Evolutionary conservation across 2,888 invertebrate genomes (phyloP), one percentile per base, ranked within the genome.

Genomic region (Antheraea yamamai): DNA sequence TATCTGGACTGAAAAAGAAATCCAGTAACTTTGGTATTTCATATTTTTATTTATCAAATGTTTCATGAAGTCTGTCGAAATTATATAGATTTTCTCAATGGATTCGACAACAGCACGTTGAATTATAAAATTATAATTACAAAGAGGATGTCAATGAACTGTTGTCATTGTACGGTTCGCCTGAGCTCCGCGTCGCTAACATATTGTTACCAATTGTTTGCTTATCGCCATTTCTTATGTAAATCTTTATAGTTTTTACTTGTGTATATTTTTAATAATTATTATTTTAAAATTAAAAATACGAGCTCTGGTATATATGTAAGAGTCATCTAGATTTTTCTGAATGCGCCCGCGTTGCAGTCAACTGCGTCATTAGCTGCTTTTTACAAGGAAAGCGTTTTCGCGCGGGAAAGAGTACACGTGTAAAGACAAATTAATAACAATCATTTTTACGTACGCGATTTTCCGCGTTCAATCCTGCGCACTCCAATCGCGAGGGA

Each of bases 211-310:
- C 81, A 61, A 68, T 72, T 75, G 72, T 72, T 75, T 72, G 78
- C 78, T 79, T 85, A 80, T 83, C 82, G 79, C 78, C 84, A 81
- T 81, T 87, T 85, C 82, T 87, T 87, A 88, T 87, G 85, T 85
- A 85, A 84, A 87, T 84, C 73, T 73, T 81, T 84, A 83, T 84
- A 79, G 35, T 77, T 74, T 75, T 52, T 75, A 26, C 26, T 26
- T 4, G 8, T 6, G 26, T 64, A 23, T 64, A 26, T 64, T 26
- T 7, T 23, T 64, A 26, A 64, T 26, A 14, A 64, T 23, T 64
- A 64, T 4, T 64, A 23, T 64, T 64, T 30, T 64, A 14, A 23
- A 61, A 16, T 14, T 16, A 4, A 30, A 16, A 66, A 66, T 30
- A 30, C 12, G 4, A 2, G 16, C 1, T 30, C 16, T 16, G 23